Evolutionary conservation across 2,888 invertebrate genomes (phyloP), one percentile per base, ranked within the genome.

Genomic region (Cerastis rubricosa): DNA sequence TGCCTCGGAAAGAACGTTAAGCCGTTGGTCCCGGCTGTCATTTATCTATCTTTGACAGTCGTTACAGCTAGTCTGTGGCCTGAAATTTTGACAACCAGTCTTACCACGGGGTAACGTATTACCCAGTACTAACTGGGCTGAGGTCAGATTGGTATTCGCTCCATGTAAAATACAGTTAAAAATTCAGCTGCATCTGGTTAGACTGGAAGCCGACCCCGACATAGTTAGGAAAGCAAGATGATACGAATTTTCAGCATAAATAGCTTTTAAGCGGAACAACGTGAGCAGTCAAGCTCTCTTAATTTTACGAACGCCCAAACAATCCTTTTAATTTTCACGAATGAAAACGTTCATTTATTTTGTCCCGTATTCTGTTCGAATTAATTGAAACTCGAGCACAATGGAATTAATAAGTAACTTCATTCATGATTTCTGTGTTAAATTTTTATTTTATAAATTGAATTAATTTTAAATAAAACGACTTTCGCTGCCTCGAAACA

Each of bases 281-380:
- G 57, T 63, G 63, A 65, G 67, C 76, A 49, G 14, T 66, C 35
- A 70, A 83, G 12, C 75, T 29, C 64, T 63, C 35, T 77, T 59
- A 71, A 71, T 85, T 79, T 68, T 68, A 73, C 63, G 54, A 59
- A 72, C 47, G 40, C 29, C 87, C 69, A 76, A 54, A 67, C 73
- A 67, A 82, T 75, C 69, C 81, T 63, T 85, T 81, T 63, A 75
- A 76, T 70, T 75, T 76, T 70, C 65, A 75, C 54, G 59, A 76
- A 83, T 71, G 63, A 64, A 76, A 85, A 54, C 43, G 43, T 64
- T 71, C 40, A 70, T 75, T 85, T 81, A 54, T 76, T 68, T 74
- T 59, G 63, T 59, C 22, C 70, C 64, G 71, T 69, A 69, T 79
- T 78, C 64, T 29, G 61, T 54, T 64, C 35, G 51, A 71, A 72